Percentiles rank a stretch among this genome's conserved stretches.
phyloP scores from a whole-genome alignment of 2,113 vertebrate genomes.

The Meleagris gallopavo region DNA sequence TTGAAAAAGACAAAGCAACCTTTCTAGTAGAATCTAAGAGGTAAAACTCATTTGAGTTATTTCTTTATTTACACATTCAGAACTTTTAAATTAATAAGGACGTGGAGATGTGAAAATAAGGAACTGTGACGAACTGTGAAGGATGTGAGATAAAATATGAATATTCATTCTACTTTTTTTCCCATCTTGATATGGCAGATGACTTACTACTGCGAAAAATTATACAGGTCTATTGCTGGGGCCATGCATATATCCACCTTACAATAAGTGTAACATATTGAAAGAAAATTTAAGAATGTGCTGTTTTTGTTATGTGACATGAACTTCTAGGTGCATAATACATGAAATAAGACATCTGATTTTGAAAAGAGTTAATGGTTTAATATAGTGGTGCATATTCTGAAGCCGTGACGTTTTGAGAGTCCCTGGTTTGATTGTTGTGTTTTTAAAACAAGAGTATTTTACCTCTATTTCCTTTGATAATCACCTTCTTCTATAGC shows the following conservation, averaged over 20 bases:
- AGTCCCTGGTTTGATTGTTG: neutral
- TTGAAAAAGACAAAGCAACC: neutral
- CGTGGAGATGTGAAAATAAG: neutral
- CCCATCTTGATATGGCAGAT: neutral
- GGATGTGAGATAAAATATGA: neutral
- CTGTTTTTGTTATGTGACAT: neutral
- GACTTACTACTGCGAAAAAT: neutral
- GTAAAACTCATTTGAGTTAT: neutral
- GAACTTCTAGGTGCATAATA: neutral
- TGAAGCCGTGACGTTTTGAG: neutral
- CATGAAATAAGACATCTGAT: neutral
- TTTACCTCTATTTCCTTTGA: neutral
- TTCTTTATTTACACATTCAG: neutral
- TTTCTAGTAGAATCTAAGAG: neutral
- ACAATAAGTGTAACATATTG: neutral
- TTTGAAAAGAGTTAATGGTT: neutral
- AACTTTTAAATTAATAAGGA: neutral
- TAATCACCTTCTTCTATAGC: neutral
- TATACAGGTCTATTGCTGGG: neutral
- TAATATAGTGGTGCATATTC: neutral
- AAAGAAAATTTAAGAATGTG: neutral
- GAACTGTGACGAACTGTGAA: neutral
- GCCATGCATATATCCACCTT: accelerated
- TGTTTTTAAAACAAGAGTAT: neutral
- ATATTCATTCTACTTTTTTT: neutral